Evolutionary conservation across 1,140 invertebrate species (phyloP), one percentile per base, ranked within the genome.

Genomic region (Trypoxylus dichotomus): DNA sequence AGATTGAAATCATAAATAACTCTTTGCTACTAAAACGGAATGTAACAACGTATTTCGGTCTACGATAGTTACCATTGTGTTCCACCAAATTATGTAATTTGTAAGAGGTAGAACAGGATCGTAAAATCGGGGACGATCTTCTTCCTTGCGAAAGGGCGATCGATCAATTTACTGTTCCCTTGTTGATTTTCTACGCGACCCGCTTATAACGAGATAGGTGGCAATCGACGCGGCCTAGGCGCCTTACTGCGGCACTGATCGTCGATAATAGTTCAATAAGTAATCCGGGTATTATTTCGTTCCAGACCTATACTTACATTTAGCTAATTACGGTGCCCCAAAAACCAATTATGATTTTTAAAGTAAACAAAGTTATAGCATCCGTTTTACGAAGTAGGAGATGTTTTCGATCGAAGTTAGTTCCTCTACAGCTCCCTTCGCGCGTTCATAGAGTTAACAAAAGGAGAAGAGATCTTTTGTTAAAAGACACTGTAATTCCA

Each of bases 261-360:
- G 76, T 76, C 79, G 78, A 82, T 82, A 82, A 82, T 80, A 77
- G 81, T 82, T 82, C 81, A 82, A 82, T 82, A 82, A 82, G 79
- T 80, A 82, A 82, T 82, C 81, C 79, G 77, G 75, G 77, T 78
- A 81, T 82, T 82, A 82, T 79, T 79, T 77, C 76, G 72, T 76
- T 71, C 75, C 77, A 78, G 81, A 81, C 80, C 81, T 82, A 82
- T 81, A 82, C 81, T 81, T 82, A 82, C 76, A 82, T 79, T 82
- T 82, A 82, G 81, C 81, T 82, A 82, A 82, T 82, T 82, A 79
- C 79, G 78, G 80, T 80, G 74, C 77, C 79, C 80, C 78, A 42
- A 80, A 78, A 82, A 78, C 81, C 81, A 82, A 82, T 82, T 82
- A 81, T 81, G 79, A 82, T 81, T 82, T 82, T 82, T 82, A 79